Evolutionary conservation across 2,888 invertebrate species (phyloP), one percentile per base, ranked within the genome.

Genomic region (Ephialtes manifestator): DNA sequence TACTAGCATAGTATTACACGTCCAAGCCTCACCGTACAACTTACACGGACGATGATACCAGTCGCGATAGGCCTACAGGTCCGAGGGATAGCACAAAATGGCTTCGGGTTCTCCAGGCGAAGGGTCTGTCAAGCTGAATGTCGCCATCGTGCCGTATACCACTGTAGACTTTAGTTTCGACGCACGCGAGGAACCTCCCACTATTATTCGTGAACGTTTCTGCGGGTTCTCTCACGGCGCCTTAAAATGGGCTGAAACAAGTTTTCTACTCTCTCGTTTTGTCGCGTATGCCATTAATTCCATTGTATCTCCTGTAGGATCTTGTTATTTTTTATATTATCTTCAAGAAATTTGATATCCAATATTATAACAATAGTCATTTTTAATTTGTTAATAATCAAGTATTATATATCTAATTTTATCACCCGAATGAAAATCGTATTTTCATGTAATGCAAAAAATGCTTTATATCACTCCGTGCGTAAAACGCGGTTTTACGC

Each of bases 131-230:
- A 51, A 35, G 48, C 70, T 53, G 70, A 67, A 72, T 84, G 71
- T 81, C 84, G 84, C 76, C 71, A 83, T 83, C 80, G 76, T 51
- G 31, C 74, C 15, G n/a, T 60, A 68, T 43, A 58, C 10, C 58
- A 18, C 48, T 4, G 68, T 46, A 20, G 70, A 82, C 71, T 77
- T 28, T 51, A 43, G 72, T 68, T 15, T 58, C 72, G 71, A 77
- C 72, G 43, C 67, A 84, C 84, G 81, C 84, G 76, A 77, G 76
- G 84, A 80, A 68, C 84, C 72, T 84, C 84, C 84, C 72, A 84
- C 76, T 70, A 75, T 76, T 81, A 55, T 39, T 46, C 53, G 60
- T 55, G 43, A 71, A 60, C 55, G 46, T 46, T 65, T 28, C n/a
- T 43, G 43, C 46, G 43, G 35, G 15, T 35, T 63, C 31, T 60